Percentiles rank a stretch among this genome's conserved stretches.
These are phyloP conservation scores for Ara ararauna DNA, from an alignment of 2,797 vertebrate species.

Conservation along the genomic window DNA sequence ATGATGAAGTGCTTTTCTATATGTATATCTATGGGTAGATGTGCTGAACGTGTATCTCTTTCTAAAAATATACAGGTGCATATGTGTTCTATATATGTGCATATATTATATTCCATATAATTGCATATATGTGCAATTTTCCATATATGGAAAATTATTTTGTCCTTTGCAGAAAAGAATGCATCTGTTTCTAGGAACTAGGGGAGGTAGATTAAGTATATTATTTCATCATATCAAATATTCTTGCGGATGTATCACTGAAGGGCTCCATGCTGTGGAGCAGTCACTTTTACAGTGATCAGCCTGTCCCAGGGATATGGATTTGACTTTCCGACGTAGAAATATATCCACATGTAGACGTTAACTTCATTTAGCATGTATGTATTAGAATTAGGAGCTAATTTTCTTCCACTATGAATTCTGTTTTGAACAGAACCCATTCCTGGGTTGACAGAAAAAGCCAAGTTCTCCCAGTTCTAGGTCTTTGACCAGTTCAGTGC, in stretches of 20 bases:
- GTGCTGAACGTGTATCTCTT: neutral
- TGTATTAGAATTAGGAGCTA: neutral
- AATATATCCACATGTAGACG: neutral
- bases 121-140: no score
- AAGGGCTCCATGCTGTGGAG: neutral
- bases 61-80: neutral
- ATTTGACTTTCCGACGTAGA: neutral
- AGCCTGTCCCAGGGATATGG: neutral
- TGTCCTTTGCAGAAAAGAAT: neutral
- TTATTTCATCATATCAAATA: neutral
- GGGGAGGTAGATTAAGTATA: neutral
- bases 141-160: neutral
- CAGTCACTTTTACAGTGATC: neutral
- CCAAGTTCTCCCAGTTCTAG: neutral
- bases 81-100: no score
- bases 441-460: neutral
- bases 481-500: neutral
- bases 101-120: no score
- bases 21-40: neutral
- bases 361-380: neutral
- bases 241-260: neutral
- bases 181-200: neutral
- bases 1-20: neutral
- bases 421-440: neutral
- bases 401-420: neutral